phyloP scores from a whole-genome alignment of 1,140 invertebrate genomes.

The Aricia agestis region DNA sequence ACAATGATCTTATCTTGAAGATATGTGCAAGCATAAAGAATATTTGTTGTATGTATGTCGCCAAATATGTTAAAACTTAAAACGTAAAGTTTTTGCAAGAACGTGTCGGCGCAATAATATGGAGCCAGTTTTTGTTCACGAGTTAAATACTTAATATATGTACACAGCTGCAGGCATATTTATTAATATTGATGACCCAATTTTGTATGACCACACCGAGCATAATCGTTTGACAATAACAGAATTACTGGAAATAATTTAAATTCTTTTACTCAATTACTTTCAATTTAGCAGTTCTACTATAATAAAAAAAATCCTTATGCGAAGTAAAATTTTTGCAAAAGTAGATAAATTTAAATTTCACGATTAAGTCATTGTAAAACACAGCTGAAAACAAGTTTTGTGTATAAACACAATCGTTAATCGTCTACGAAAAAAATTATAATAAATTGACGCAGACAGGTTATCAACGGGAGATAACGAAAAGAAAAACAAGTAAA shows the following conservation, averaged over 20 bases:
- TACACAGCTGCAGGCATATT: not conserved
- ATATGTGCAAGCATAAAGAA: conserved; percentile 23
- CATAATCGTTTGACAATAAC: not conserved
- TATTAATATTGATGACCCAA: conserved; percentile 12
- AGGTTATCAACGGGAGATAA: conserved; percentile 30
- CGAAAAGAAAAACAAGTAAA: conserved; percentile 27
- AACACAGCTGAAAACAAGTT: not conserved
- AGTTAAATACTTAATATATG: not conserved
- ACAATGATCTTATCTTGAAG: conserved; percentile 23
- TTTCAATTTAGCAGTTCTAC: not conserved
- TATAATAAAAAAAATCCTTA: not conserved
- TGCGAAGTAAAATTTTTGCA: not conserved
- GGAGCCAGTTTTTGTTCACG: not conserved
- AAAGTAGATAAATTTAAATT: not conserved
- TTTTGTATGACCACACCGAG: not conserved
- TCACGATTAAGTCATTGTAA: not conserved
- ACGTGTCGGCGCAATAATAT: not conserved
- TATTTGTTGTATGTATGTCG: conserved; percentile 17
- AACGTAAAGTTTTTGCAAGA: not conserved
- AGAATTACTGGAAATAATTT: not conserved
- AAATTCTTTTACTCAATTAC: not conserved
- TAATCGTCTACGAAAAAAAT: conserved; percentile 18
- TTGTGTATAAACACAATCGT: conserved; percentile 12
- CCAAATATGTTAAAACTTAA: not conserved
- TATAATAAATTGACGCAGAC: conserved; percentile 34